Base-by-base conservation (phyloP, 1,140 invertebrate genomes). In the Lasaia peninsularis region DNA sequence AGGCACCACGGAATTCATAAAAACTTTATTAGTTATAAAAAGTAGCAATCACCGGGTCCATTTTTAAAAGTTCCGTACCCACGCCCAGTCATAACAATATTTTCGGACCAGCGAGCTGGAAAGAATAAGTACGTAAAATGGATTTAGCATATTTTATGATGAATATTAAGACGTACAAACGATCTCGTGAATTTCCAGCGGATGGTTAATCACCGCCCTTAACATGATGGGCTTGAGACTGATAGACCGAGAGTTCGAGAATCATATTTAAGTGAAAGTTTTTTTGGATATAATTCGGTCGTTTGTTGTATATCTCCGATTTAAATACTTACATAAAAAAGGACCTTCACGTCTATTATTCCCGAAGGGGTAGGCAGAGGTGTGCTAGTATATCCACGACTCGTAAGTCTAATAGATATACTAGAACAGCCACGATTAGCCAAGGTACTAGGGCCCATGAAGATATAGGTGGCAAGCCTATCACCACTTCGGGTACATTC, bases 71-170 rank as follows among this genome's bases (percentile, higher is more conserved):
- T 76, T 63, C 59, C 65, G 67, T 63, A 63, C 67, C 69, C 56
- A 66, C 73, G 66, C 62, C 67, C 57, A 55, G 52, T 67, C 69
- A 69, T 77, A 79, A 75, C 75, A 81, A 81, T 81, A 81, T 81
- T 81, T 78, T 73, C 66, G 58, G 65, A 60, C 61, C 71, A 71
- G 63, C 76, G 70, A 75, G 68, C 75, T 65, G 73, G 62, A 74
- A 79, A 74, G 69, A 79, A 78, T 77, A 79, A 79, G 71, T 70
- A 69, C 60, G 64, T 65, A 74, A 79, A 81, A 79, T 69, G 70
- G 73, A 81, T 79, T 76, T 71, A 65, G 75, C 73, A 80, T 80
- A 78, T 82, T 78, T 78, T 81, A 78, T 76, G 67, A 71, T 76
- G 40, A 76, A 76, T 82, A 73, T 73, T 73, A 75, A 73, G 67